These are phyloP conservation scores for Octodon degus DNA, from an alignment of 2,113 vertebrate species.

Conservation along the genomic window DNA sequence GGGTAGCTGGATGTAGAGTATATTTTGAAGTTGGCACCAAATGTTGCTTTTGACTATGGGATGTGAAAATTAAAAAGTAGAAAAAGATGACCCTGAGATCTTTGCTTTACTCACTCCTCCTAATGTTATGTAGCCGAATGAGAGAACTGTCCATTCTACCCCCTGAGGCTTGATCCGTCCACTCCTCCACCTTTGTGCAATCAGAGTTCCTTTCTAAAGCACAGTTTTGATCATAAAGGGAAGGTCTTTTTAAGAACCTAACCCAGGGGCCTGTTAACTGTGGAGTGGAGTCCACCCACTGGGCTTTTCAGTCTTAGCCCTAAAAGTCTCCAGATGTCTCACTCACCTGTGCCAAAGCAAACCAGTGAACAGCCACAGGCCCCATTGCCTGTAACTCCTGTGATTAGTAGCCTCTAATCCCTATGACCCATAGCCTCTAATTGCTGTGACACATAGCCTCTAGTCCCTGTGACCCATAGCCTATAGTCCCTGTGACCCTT, in stretches of 20 bases:
- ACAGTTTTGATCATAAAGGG: neutral
- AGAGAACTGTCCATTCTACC: neutral
- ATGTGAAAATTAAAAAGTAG: neutral
- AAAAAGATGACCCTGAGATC: neutral
- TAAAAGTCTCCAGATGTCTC: neutral
- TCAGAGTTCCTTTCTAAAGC: neutral
- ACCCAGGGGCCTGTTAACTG: neutral
- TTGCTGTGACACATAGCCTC: too few species aligned
- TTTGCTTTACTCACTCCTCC: neutral
- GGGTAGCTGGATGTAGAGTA: neutral
- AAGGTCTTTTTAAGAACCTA: neutral
- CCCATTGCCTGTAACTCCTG: neutral
- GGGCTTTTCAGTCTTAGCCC: neutral
- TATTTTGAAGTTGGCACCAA: neutral
- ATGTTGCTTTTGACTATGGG: neutral
- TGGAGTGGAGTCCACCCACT: neutral
- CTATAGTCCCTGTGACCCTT: neutral
- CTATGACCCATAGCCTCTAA: fast-evolving
- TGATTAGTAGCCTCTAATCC: neutral
- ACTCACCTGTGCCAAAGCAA: neutral
- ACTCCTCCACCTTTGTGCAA: neutral
- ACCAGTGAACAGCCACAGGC: neutral
- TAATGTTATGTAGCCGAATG: neutral
- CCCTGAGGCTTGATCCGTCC: neutral
- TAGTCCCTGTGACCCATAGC: fast-evolving